Evolutionary conservation across 2,113 vertebrate genomes (phyloP).

Genomic region (Nibea albiflora): DNA sequence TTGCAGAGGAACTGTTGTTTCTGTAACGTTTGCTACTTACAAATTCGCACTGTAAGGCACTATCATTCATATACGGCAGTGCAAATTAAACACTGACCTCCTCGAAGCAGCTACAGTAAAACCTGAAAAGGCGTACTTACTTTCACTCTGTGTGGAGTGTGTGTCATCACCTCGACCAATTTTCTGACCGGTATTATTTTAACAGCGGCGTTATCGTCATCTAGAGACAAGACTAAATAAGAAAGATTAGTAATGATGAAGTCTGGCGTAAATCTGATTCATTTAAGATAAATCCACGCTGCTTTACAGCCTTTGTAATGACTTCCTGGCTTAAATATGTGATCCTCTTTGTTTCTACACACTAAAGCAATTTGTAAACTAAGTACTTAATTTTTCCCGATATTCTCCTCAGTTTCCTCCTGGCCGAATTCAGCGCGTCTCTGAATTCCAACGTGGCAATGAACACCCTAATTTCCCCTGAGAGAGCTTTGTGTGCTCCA

Average conservation of each 20-base stretch:
- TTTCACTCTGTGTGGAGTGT: no score
- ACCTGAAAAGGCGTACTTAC: neutral
- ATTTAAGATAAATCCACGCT: conserved; percentile 27
- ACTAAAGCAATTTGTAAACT: conserved; percentile 30
- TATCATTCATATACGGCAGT: neutral
- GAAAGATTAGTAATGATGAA: conserved; percentile 33
- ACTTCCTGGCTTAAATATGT: conserved; percentile 17
- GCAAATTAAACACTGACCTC: neutral
- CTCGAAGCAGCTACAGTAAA: neutral
- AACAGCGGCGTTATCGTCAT: neutral
- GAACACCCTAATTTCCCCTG: conserved; percentile 55
- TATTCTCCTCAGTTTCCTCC: conserved; percentile 18
- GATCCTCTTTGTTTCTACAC: conserved; percentile 33
- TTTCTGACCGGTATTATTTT: neutral
- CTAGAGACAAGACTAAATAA: conserved; percentile 1
- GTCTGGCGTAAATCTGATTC: conserved; percentile 34
- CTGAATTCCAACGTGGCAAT: conserved; percentile 43
- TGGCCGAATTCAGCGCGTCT: conserved; percentile 33
- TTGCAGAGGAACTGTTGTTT: neutral
- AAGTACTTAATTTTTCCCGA: conserved; percentile 45
- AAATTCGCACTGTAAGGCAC: neutral
- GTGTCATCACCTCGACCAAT: neutral
- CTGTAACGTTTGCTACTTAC: neutral
- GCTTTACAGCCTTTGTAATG: neutral
- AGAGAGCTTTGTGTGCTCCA: conserved; percentile 36